Conservation (phyloP, 1,140 invertebrate genomes). For the Hestina assimilis region DNA sequence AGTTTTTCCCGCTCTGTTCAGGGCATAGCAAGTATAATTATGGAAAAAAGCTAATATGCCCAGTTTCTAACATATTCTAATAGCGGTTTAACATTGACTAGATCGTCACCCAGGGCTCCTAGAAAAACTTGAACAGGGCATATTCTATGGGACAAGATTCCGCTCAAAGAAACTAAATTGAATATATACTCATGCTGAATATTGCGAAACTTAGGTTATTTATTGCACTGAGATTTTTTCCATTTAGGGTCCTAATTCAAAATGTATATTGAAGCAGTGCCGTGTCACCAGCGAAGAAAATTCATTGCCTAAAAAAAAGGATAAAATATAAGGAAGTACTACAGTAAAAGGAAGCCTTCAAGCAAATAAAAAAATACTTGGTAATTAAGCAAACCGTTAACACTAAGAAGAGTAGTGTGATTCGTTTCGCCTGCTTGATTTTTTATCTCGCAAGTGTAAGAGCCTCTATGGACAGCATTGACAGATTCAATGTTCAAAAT, state of each 20-base stretch:
- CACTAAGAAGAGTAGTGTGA: conserved; percentile 83
- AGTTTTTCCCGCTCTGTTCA: conserved; percentile 83
- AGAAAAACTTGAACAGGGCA: no score
- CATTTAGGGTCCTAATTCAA: conserved; percentile 89
- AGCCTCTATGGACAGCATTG: conserved; percentile 80
- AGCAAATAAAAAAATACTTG: conserved; percentile 40
- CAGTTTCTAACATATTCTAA: no score
- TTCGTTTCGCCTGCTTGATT: conserved; percentile 86
- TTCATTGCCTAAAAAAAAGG: conserved; percentile 85
- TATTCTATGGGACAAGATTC: no score
- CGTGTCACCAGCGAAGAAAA: conserved; percentile 83
- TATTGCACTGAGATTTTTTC: conserved; percentile 60
- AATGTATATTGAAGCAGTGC: conserved; percentile 88
- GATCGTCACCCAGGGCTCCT: no score
- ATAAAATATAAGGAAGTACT: conserved; percentile 83
- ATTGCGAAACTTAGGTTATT: no score
- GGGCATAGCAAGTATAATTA: conserved; percentile 84
- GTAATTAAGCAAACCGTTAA: conserved; percentile 80
- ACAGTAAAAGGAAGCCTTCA: conserved; percentile 58
- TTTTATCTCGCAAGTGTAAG: conserved; percentile 85
- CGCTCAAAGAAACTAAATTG: no score
- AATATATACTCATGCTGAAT: no score
- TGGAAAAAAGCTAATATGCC: no score
- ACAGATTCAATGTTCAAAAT: conserved; percentile 83
- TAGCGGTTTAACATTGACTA: no score